phyloP scores from a whole-genome alignment of 2,113 vertebrate genomes.

The Gopherus flavomarginatus region DNA sequence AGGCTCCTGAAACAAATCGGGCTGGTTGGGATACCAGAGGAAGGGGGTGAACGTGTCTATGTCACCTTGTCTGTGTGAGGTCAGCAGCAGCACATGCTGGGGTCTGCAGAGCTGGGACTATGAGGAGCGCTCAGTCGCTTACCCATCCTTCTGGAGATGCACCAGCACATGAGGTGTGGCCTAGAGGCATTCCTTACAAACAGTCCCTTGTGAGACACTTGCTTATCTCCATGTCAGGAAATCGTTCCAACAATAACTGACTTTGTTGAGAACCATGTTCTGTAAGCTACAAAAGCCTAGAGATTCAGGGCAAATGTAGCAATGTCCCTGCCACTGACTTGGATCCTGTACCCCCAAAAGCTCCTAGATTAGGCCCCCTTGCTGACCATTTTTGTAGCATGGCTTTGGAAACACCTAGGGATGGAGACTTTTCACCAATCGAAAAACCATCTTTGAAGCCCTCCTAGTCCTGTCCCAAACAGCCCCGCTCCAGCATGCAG shows the following conservation, averaged over 20 bases:
- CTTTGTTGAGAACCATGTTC: not conserved
- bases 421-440: not conserved
- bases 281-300: too few species aligned
- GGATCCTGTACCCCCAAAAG: accelerated
- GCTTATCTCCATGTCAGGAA: not conserved
- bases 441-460: not conserved
- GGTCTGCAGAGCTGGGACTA: accelerated
- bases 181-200: accelerated
- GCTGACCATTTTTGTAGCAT: not conserved
- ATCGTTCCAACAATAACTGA: accelerated
- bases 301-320: not conserved
- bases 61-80: not conserved
- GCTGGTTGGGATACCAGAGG: not conserved
- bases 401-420: not conserved
- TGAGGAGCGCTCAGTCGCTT: accelerated
- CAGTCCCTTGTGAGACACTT: accelerated
- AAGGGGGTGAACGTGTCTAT: accelerated
- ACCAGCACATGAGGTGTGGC: not conserved
- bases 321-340: not conserved
- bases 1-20: not conserved
- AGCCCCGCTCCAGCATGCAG: not conserved
- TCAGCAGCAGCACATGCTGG: not conserved
- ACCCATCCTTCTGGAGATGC: not conserved
- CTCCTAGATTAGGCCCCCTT: not conserved
- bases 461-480: not conserved